Evolutionary conservation across 2,113 vertebrate genomes (phyloP).

Genomic region (Otolemur garnettii): DNA sequence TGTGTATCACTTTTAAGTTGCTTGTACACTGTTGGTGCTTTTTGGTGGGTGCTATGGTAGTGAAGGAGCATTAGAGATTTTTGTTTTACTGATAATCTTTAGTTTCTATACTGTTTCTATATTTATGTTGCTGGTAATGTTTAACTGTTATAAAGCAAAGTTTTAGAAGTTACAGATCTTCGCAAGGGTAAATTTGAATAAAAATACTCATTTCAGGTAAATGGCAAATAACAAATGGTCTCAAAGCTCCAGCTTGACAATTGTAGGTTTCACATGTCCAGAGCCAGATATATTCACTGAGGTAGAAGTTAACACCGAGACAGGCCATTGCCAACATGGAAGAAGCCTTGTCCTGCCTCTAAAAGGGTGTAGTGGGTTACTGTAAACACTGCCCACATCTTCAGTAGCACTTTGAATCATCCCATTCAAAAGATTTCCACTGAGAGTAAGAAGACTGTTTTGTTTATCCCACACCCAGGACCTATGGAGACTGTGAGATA

Average conservation of each 20-base stretch:
- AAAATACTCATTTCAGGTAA: conserved; percentile 46
- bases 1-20: not conserved
- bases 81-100: conserved; percentile 37
- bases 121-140: not conserved
- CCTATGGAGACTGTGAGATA: not conserved
- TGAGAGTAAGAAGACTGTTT: not conserved
- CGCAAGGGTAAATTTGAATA: conserved; percentile 53
- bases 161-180: not conserved
- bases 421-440: not conserved
- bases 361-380: not conserved
- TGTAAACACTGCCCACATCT: not conserved
- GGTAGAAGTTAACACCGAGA: not conserved
- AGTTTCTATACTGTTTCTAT: not conserved
- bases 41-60: not conserved
- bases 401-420: conserved; percentile 3
- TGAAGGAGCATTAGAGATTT: not conserved
- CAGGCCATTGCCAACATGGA: not conserved
- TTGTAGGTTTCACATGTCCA: not conserved
- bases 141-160: conserved; percentile 31
- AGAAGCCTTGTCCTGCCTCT: not conserved
- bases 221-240: not conserved
- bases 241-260: not conserved
- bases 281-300: not conserved
- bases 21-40: not conserved
- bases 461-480: not conserved